Percentiles rank a stretch among this genome's conserved stretches.
Conservation (phyloP, 1,140 invertebrate genomes). For the Eueides isabella region DNA sequence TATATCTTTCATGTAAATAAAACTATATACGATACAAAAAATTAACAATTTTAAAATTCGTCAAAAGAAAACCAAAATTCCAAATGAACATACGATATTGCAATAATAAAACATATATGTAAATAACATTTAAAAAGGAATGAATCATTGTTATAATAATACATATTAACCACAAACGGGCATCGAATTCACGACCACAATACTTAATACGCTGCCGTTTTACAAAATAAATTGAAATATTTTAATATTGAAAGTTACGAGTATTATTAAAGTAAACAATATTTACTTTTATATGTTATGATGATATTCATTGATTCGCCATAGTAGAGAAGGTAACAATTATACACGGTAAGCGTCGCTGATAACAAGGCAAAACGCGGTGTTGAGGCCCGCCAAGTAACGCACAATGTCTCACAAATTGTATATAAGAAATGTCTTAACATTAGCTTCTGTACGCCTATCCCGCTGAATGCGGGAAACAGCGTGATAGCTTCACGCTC, state of each 20-base stretch:
- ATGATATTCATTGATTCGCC: too few relatives aligned
- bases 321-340: too few relatives aligned
- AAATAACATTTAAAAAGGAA: too few relatives aligned
- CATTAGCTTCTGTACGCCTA: background rate
- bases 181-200: conserved; percentile 7
- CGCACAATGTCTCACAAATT: background rate
- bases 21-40: too few relatives aligned
- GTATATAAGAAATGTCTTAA: background rate
- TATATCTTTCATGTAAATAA: too few relatives aligned
- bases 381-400: background rate
- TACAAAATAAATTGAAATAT: background rate
- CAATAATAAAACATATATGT: background rate
- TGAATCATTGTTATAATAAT: background rate
- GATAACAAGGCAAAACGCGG: background rate
- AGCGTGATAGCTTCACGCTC: background rate
- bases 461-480: background rate
- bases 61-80: too few relatives aligned
- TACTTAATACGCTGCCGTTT: background rate
- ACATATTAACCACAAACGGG: background rate
- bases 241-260: background rate
- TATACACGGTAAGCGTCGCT: too few relatives aligned
- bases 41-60: too few relatives aligned
- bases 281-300: too few relatives aligned
- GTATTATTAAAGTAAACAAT: background rate
- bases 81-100: background rate